phyloP scores from a whole-genome alignment of 2,888 invertebrate genomes.

The Ernsta delagoae region DNA sequence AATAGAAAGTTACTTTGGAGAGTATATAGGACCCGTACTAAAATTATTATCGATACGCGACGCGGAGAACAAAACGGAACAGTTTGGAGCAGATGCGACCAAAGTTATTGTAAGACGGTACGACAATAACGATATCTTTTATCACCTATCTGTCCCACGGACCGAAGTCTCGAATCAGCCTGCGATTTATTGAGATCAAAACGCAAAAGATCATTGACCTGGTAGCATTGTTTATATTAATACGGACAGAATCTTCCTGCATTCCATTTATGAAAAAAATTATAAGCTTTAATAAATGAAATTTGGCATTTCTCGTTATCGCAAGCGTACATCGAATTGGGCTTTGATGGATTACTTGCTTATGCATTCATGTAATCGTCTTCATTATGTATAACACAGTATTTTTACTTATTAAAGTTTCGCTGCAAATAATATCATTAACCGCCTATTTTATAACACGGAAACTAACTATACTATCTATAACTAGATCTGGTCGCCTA shows the following conservation, averaged over 20 bases:
- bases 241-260: no score
- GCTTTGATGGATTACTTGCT: no score
- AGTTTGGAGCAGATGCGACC: slow-evolving; percentile 48
- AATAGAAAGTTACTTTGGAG: slow-evolving; percentile 28
- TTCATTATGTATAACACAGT: no score
- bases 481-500: not conserved
- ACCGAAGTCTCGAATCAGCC: not conserved
- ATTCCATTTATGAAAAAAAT: no score
- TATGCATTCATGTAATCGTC: no score
- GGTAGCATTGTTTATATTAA: no score
- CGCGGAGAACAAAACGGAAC: slow-evolving; percentile 40
- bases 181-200: not conserved
- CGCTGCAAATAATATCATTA: not conserved
- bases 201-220: not conserved
- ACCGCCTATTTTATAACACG: no score
- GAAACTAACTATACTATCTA: no score
- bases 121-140: slow-evolving; percentile 48
- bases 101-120: slow-evolving; percentile 46
- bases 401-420: no score
- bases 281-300: no score
- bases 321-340: no score
- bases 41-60: slow-evolving; percentile 51
- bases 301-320: no score
- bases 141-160: slow-evolving; percentile 39
- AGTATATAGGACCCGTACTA: slow-evolving; percentile 27